phyloP scores from a whole-genome alignment of 2,113 vertebrate species.

The Eudyptes chrysolophus region DNA sequence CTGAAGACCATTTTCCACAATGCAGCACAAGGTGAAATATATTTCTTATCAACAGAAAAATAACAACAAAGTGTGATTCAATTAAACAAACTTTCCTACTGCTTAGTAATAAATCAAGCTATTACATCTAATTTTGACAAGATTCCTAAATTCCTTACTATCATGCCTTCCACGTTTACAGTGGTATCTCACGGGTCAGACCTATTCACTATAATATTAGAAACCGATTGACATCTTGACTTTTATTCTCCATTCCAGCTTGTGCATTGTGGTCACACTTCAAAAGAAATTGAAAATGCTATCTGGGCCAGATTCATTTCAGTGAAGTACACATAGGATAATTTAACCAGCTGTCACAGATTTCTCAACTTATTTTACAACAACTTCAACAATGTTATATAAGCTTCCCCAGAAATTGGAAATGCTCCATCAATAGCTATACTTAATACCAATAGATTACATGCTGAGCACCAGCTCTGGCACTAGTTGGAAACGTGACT shows the following conservation, averaged over 20 bases:
- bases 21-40: not conserved
- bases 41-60: not conserved
- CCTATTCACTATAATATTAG: not conserved
- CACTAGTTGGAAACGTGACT: not conserved
- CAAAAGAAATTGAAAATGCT: not conserved
- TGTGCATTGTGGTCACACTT: not conserved
- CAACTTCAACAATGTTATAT: conserved; percentile 3
- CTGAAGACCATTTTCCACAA: not conserved
- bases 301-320: not conserved
- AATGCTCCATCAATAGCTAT: not conserved
- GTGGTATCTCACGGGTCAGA: not conserved
- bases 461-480: not conserved
- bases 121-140: not conserved
- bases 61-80: not conserved
- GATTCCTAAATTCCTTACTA: not conserved
- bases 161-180: not conserved
- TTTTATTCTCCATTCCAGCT: not conserved
- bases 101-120: not conserved
- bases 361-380: not conserved
- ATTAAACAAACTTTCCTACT: not conserved
- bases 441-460: not conserved
- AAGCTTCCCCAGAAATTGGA: not conserved
- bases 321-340: not conserved
- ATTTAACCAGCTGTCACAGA: not conserved
- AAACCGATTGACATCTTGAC: not conserved